Evolutionary conservation across 2,113 vertebrate genomes (phyloP), one percentile per base, ranked within the genome.

Genomic region (Corythornis cristatus): DNA sequence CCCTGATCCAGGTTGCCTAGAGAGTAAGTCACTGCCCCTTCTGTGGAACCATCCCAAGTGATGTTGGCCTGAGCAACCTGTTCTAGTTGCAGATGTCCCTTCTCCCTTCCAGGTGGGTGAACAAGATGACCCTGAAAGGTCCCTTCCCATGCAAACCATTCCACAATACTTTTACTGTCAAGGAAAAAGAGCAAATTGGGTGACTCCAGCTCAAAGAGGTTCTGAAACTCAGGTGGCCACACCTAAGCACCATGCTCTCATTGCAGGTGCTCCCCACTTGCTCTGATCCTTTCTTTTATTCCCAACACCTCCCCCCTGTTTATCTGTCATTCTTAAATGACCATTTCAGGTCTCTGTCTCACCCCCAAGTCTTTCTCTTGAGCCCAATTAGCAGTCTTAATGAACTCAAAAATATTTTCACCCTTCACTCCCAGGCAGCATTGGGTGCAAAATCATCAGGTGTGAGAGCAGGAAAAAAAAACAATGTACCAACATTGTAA

Each of bases 391-490:
- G 19, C 15, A 45, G 8, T 2, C 29, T 8, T 6, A 40, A 70
- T 0, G 3, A 87, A 26, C 40, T 35, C 29, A 72, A 40, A 83
- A 64, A 5, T 4, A 9, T 3, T 19, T 12, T 12, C 23, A 48
- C 18, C 17, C 58, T 33, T 50, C 29, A 9, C 10, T 3, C 73
- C 48, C 3, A 46, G 45, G 18, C 66, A 86, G 7, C 68, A 13
- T 0, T 0, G 17, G 61, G 40, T 17, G 2, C 23, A 45, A 88
- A 83, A 11, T 1, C 43, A 26, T 54, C 53, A 31, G n/a, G 51
- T 86, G 88, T 3, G 5, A 0, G 3, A 82, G 70, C 82, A 93
- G 96, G 91, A 96, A 95, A 94, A 43, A 95, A 95, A 43, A 95
- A 94, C 95, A 95, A 66, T 2, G n/a, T 43, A 35, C 85, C 73